phyloP scores from a whole-genome alignment of 2,888 invertebrate species.

The Lamproptera curius region DNA sequence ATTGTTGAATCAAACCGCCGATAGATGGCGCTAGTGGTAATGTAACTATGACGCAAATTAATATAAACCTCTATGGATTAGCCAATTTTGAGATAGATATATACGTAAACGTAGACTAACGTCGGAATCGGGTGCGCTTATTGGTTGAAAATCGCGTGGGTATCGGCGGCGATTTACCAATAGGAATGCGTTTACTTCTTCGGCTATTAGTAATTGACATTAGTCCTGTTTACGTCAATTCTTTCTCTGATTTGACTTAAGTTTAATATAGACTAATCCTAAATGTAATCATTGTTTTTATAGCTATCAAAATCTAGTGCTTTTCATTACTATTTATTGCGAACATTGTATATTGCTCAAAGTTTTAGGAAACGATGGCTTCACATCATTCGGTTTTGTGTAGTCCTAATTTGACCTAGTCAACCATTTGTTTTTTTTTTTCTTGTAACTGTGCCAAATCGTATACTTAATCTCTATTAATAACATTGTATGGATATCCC shows the following conservation, averaged over 20 bases:
- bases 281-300: constrained; percentile 2
- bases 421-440: constrained; percentile 23
- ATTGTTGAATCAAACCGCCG: constrained; percentile 21
- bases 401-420: constrained; percentile 22
- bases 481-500: background rate
- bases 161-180: too few species aligned
- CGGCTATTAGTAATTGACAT: too few species aligned
- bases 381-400: background rate
- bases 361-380: background rate
- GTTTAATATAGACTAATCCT: too few species aligned
- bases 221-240: too few species aligned
- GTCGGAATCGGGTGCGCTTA: too few species aligned
- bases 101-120: too few species aligned
- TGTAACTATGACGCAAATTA: background rate
- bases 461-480: constrained; percentile 17
- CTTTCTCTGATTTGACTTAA: too few species aligned
- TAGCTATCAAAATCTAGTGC: background rate
- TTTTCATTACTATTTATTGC: background rate
- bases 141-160: too few species aligned
- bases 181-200: too few species aligned
- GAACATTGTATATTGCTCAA: background rate
- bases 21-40: constrained; percentile 37
- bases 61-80: background rate
- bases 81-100: background rate
- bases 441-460: constrained; percentile 34